These are phyloP conservation scores for Drosophila seclusa DNA, from an alignment of 2,888 invertebrate species.

Conservation along the genomic window DNA sequence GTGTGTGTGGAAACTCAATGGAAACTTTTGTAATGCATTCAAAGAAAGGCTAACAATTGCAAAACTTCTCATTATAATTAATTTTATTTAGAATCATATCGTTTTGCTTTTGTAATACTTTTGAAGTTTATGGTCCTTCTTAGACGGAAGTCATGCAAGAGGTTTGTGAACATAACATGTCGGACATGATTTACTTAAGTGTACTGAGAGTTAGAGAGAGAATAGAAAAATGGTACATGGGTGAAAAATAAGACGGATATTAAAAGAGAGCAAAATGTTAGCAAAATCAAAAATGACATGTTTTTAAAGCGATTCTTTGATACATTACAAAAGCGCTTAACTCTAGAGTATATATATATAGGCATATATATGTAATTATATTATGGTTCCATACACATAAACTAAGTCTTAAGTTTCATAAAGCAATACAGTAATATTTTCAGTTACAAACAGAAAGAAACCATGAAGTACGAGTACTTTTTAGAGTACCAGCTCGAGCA, in stretches of 20 bases:
- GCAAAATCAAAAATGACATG: conserved; percentile 35
- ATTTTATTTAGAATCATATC: conserved; percentile 5
- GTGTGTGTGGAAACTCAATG: conserved; percentile 24
- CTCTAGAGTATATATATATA: conserved; percentile 47
- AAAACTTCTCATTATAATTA: conserved; percentile 4
- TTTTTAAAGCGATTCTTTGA: conserved; percentile 55
- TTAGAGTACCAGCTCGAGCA: conserved; percentile 39
- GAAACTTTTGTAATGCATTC: conserved; percentile 60
- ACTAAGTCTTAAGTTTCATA: conserved; percentile 33
- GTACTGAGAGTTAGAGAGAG: conserved; percentile 13
- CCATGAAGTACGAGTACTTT: conserved; percentile 29
- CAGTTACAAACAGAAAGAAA: conserved; percentile 43
- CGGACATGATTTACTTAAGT: conserved; percentile 16
- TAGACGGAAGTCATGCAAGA: conserved; percentile 37
- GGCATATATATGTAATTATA: conserved; percentile 42
- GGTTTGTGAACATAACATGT: conserved; percentile 1
- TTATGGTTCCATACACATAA: conserved; percentile 51
- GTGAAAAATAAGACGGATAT: conserved; percentile 24
- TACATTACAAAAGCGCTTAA: conserved; percentile 73
- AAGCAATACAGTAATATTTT: conserved; percentile 65
- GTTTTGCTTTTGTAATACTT: conserved; percentile 5
- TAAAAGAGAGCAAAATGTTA: conserved; percentile 38
- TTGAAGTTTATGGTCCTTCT: not conserved
- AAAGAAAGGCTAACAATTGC: conserved; percentile 51
- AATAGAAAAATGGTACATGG: conserved; percentile 3